These are phyloP conservation scores for Notospermus geniculatus DNA, from an alignment of 1,140 invertebrate genomes.

Conservation along the genomic window DNA sequence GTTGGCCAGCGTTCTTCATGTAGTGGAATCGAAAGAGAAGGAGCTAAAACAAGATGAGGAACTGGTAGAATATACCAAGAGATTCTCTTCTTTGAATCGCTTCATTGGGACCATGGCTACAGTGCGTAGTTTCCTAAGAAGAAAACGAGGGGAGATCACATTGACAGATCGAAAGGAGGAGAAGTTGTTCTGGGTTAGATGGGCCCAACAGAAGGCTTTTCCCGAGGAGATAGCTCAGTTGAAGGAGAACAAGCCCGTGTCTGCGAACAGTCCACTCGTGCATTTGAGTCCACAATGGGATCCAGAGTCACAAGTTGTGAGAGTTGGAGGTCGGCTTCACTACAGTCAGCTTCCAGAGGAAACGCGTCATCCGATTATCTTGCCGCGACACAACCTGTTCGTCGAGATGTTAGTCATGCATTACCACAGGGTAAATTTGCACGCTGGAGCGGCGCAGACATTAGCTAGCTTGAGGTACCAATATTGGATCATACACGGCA, in stretches of 20 bases:
- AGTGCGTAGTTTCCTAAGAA: neutral
- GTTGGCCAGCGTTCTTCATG: neutral
- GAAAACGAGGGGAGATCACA: neutral
- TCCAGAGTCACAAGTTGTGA: neutral
- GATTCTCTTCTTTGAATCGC: neutral
- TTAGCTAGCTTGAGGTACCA: slow-evolving; percentile 1
- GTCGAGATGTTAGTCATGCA: neutral
- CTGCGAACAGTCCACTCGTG: neutral
- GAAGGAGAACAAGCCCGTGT: neutral
- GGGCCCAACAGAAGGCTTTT: slow-evolving; percentile 1
- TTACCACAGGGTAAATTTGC: neutral
- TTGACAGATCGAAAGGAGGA: neutral
- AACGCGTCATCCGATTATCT: slow-evolving; percentile 4
- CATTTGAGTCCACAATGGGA: neutral
- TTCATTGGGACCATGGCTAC: neutral
- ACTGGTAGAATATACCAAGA: neutral
- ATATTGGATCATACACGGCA: slow-evolving; percentile 4
- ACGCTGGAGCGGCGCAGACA: slow-evolving; percentile 1
- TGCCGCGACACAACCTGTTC: neutral
- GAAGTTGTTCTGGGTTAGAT: neutral
- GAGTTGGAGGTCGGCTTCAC: slow-evolving; percentile 1
- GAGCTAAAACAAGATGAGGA: neutral
- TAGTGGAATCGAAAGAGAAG: neutral
- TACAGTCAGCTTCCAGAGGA: neutral
- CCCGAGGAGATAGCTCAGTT: neutral